A percentile compares a stretch with the other conserved stretches of the same genome.
Conservation (phyloP, 2,888 invertebrate species). For the Acronicta alni region DNA sequence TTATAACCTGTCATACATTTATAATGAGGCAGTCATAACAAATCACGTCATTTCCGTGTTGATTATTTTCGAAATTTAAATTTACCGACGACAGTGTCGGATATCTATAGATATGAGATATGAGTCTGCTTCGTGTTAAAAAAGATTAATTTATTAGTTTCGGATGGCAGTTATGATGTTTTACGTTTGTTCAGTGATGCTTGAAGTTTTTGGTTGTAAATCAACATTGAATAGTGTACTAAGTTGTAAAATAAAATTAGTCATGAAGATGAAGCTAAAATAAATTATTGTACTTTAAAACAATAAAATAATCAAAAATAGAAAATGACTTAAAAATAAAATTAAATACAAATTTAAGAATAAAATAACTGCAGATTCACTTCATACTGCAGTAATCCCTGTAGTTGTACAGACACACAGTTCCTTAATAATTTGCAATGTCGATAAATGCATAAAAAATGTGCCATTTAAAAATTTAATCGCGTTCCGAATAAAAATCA, state of each 20-base stretch:
- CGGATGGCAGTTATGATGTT: conserved; percentile 44
- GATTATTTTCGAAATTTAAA: conserved; percentile 54
- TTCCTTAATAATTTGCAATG: background rate
- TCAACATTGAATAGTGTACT: conserved; percentile 16
- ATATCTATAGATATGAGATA: conserved; percentile 35
- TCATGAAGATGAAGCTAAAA: too few relatives aligned
- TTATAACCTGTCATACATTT: conserved; percentile 50
- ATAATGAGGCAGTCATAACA: conserved; percentile 54
- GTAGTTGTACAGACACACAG: background rate
- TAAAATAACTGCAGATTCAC: too few relatives aligned
- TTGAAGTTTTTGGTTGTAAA: conserved; percentile 35
- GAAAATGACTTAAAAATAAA: too few relatives aligned
- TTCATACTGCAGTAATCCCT: background rate
- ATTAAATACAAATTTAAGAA: too few relatives aligned
- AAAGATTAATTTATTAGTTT: conserved; percentile 50
- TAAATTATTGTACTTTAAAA: too few relatives aligned
- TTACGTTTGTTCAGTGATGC: conserved; percentile 23
- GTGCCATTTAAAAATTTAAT: conserved; percentile 34
- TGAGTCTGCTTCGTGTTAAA: conserved; percentile 33
- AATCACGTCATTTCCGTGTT: conserved; percentile 56
- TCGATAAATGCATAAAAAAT: conserved; percentile 25
- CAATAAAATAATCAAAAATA: too few relatives aligned
- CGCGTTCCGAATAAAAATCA: conserved; percentile 37
- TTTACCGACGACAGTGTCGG: conserved; percentile 39
- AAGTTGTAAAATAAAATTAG: background rate